These are phyloP conservation scores for Porites cylindrica DNA, from an alignment of 92 coral and sea anemone genomes.

Conservation along the genomic window DNA sequence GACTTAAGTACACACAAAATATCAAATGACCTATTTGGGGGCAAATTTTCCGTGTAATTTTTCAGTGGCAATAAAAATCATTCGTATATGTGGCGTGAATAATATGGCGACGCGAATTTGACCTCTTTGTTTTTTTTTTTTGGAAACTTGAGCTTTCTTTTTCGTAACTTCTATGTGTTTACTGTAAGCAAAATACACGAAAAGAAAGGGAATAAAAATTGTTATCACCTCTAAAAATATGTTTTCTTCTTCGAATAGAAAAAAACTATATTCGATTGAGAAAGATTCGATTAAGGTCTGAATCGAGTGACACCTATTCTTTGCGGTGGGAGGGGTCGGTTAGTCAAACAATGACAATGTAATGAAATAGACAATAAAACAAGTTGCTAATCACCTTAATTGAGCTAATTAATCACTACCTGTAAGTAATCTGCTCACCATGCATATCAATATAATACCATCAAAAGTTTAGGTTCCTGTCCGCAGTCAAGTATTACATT, in stretches of 20 bases:
- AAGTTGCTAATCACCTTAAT: conserved; percentile 57
- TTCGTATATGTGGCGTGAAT: neutral
- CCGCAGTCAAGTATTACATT: conserved; percentile 18
- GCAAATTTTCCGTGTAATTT: neutral
- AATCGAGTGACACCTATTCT: conserved; percentile 12
- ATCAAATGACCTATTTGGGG: neutral
- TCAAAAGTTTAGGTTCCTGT: conserved; percentile 4
- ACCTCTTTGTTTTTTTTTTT: neutral
- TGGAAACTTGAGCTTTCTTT: neutral
- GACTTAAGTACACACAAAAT: neutral
- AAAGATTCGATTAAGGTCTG: conserved; percentile 23
- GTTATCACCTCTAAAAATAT: neutral
- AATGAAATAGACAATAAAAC: conserved; percentile 58
- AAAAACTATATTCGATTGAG: conserved; percentile 30
- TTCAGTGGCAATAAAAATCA: neutral
- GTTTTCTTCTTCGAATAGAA: conserved; percentile 11
- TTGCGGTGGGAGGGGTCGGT: conserved; percentile 18
- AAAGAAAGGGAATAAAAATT: conserved; percentile 15
- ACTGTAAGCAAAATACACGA: conserved; percentile 16
- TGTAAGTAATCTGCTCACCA: conserved; percentile 28
- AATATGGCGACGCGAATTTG: neutral
- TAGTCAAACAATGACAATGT: conserved; percentile 53
- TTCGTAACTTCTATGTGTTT: neutral
- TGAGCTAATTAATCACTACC: conserved; percentile 62
- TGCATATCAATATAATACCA: conserved; percentile 17